Percentiles rank a stretch among this genome's conserved stretches.
phyloP scores from a whole-genome alignment of 2,888 invertebrate genomes.

The Chalcosyrphus nemorum region DNA sequence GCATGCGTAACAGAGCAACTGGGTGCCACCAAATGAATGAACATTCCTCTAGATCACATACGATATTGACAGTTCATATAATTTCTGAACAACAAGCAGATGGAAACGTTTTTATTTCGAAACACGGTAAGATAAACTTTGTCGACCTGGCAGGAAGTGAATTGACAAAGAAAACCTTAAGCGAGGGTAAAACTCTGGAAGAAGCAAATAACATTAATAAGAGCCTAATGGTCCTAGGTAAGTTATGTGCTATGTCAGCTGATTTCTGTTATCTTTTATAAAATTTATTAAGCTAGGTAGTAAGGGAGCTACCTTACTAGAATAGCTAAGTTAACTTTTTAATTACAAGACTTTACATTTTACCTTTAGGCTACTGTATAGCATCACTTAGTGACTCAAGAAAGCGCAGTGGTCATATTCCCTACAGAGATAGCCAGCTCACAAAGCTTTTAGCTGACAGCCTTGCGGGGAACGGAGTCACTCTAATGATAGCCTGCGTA shows the following conservation, averaged over 20 bases:
- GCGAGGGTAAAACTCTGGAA: slow-evolving; percentile 93
- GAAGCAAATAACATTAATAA: slow-evolving; percentile 98
- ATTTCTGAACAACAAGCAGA: slow-evolving; percentile 92
- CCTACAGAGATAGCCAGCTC: slow-evolving; percentile 96
- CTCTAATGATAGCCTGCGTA: slow-evolving; percentile 97
- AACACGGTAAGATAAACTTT: slow-evolving; percentile 97
- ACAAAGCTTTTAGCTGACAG: slow-evolving; percentile 97
- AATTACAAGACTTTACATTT: no score
- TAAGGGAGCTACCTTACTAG: no score
- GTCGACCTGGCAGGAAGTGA: slow-evolving; percentile 98
- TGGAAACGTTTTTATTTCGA: slow-evolving; percentile 92
- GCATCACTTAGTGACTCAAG: slow-evolving; percentile 93
- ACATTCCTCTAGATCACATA: slow-evolving; percentile 94
- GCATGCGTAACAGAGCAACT: slow-evolving; percentile 94
- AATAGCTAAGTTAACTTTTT: no score
- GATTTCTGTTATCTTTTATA: no score
- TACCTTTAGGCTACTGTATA: slow-evolving; percentile 98
- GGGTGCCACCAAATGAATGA: slow-evolving; percentile 97
- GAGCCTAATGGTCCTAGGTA: slow-evolving; percentile 95
- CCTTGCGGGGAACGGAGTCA: slow-evolving; percentile 95
- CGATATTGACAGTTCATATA: slow-evolving; percentile 91
- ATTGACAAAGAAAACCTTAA: slow-evolving; percentile 95
- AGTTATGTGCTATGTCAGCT: slow-evolving; percentile 71
- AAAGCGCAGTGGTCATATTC: slow-evolving; percentile 92
- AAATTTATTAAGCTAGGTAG: no score